These are phyloP conservation scores for Eulacestoma nigropectus DNA, from an alignment of 2,113 vertebrate genomes.

Conservation along the genomic window DNA sequence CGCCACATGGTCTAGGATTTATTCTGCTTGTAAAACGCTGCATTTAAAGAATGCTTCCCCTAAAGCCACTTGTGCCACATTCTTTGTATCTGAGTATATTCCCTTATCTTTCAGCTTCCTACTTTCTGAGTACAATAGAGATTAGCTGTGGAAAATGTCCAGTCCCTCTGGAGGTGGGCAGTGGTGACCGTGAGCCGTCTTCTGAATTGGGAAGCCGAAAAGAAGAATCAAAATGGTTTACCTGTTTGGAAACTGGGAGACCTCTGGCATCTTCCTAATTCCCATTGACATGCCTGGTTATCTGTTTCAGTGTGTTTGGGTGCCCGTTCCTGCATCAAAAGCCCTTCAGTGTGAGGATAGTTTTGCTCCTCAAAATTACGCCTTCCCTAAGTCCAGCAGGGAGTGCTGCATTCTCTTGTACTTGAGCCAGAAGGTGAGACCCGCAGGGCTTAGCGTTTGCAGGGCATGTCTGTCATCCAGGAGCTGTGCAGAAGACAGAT, in stretches of 20 bases:
- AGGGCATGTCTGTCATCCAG: background rate
- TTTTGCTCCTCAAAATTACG: background rate
- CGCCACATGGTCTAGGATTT: background rate
- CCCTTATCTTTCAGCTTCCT: background rate
- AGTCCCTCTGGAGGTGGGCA: background rate
- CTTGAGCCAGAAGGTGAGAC: background rate
- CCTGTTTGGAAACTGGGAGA: background rate
- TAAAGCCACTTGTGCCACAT: background rate
- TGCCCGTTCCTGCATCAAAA: background rate
- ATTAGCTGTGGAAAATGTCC: background rate
- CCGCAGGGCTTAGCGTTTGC: background rate
- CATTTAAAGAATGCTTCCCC: background rate
- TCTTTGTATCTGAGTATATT: background rate
- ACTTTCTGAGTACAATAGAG: background rate
- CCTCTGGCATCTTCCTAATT: background rate
- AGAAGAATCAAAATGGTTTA: background rate
- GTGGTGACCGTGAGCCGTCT: background rate
- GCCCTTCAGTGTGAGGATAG: background rate
- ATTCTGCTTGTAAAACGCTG: background rate
- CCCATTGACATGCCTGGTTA: fast-evolving
- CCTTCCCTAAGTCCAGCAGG: background rate
- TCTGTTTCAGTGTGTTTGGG: background rate
- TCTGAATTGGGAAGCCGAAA: background rate
- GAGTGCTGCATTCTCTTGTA: background rate
- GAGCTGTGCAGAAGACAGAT: background rate